Evolutionary conservation across 1,140 invertebrate genomes (phyloP).

Genomic region (Harpegnathos saltator): DNA sequence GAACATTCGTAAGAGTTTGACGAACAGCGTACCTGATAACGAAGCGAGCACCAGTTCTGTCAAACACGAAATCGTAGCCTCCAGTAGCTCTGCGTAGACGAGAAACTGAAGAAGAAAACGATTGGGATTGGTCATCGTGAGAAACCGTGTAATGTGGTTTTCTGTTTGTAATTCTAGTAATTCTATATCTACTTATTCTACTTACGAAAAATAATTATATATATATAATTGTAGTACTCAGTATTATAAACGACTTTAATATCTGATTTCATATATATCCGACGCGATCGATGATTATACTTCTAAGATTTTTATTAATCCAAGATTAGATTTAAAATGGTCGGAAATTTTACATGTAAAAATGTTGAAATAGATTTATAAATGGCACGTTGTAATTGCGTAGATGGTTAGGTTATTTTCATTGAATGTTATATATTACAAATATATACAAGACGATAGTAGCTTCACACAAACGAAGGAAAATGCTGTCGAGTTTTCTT

Average conservation of each 20-base stretch:
- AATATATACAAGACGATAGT: too few relatives aligned
- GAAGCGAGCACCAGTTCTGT: slow-evolving; percentile 3
- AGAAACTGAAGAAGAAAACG: not conserved
- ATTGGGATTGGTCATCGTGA: too few relatives aligned
- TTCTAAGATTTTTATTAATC: slow-evolving; percentile 1
- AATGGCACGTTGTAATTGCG: slow-evolving; percentile 6
- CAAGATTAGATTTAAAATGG: not conserved
- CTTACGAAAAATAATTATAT: too few relatives aligned
- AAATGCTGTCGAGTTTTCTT: too few relatives aligned
- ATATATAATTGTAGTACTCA: not conserved
- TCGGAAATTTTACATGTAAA: slow-evolving; percentile 14
- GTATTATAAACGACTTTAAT: not conserved
- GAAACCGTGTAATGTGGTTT: too few relatives aligned
- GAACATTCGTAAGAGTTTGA: not conserved
- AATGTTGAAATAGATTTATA: slow-evolving; percentile 33
- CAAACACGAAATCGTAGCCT: not conserved
- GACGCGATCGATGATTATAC: not conserved
- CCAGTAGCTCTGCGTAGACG: not conserved
- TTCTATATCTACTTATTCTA: too few relatives aligned
- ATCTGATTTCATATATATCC: slow-evolving; percentile 8
- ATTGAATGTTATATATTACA: not conserved
- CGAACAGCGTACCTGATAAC: not conserved
- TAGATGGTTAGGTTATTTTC: not conserved
- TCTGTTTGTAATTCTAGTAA: too few relatives aligned
- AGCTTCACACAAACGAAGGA: too few relatives aligned